These are phyloP conservation scores for Glaucopsyche alexis DNA, from an alignment of 2,888 invertebrate genomes.

Conservation along the genomic window DNA sequence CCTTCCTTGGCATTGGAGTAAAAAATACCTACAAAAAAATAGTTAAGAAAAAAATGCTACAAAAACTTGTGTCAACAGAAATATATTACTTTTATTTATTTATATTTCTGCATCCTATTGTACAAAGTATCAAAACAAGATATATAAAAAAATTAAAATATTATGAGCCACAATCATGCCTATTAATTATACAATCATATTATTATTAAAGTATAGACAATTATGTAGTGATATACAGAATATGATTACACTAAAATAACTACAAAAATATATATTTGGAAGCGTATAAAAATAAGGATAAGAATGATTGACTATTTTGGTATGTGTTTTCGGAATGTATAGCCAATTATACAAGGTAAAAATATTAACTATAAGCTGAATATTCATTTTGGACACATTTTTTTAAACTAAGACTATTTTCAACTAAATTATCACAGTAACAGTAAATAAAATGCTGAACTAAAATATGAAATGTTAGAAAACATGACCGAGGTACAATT, in stretches of 20 bases:
- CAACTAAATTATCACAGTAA: constrained; percentile 71
- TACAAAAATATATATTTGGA: neutral
- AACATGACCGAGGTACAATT: neutral
- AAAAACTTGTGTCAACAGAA: too few species aligned
- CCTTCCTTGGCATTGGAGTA: too few species aligned
- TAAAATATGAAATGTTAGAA: neutral
- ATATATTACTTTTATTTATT: too few species aligned
- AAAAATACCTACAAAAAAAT: too few species aligned
- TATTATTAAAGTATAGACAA: neutral
- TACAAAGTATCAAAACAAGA: neutral
- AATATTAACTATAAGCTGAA: neutral
- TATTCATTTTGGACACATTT: neutral
- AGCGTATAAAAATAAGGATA: neutral
- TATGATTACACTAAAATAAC: neutral
- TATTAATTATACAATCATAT: neutral
- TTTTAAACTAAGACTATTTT: constrained; percentile 51
- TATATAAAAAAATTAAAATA: neutral
- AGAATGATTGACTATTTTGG: neutral
- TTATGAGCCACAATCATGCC: neutral
- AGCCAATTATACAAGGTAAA: constrained; percentile 20
- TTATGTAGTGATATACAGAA: neutral
- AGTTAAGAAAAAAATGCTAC: too few species aligned
- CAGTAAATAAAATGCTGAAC: constrained; percentile 68
- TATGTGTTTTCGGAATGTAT: constrained; percentile 20
- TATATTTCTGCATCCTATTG: neutral